Conservation (phyloP, 2,113 vertebrate species). For the Carettochelys insculpta region DNA sequence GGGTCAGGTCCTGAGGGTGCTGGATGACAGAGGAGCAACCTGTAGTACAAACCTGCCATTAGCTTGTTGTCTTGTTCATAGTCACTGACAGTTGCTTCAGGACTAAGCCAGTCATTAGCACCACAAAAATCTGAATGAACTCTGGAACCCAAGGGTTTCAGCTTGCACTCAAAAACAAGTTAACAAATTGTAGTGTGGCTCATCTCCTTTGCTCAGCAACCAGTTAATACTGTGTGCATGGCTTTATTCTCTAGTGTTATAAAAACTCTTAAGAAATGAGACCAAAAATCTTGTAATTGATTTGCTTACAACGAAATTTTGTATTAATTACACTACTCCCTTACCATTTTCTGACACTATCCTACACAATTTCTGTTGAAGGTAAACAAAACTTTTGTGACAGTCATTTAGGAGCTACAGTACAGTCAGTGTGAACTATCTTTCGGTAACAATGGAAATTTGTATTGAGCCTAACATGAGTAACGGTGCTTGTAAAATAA, state of each 20-base stretch:
- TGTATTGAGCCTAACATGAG: conserved; percentile 37
- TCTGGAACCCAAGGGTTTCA: background rate
- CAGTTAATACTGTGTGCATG: background rate
- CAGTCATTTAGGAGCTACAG: background rate
- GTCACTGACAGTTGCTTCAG: background rate
- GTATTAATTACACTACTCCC: background rate
- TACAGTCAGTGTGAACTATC: background rate
- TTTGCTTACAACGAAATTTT: background rate
- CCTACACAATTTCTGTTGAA: background rate
- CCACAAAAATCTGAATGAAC: background rate
- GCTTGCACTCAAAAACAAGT: background rate
- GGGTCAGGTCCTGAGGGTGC: too few relatives aligned
- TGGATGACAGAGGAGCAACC: too few relatives aligned
- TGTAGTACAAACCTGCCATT: background rate
- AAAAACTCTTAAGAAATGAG: background rate
- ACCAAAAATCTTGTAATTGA: background rate
- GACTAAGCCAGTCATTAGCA: background rate
- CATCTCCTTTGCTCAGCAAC: background rate
- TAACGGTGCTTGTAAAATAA: conserved; percentile 31
- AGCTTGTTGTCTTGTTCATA: background rate
- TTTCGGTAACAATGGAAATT: conserved; percentile 32
- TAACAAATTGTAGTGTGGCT: background rate
- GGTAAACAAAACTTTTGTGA: background rate
- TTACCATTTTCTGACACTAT: background rate
- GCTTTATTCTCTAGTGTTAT: background rate